These are phyloP conservation scores for Poecilia latipinna DNA, from an alignment of 2,113 vertebrate genomes.

Conservation along the genomic window DNA sequence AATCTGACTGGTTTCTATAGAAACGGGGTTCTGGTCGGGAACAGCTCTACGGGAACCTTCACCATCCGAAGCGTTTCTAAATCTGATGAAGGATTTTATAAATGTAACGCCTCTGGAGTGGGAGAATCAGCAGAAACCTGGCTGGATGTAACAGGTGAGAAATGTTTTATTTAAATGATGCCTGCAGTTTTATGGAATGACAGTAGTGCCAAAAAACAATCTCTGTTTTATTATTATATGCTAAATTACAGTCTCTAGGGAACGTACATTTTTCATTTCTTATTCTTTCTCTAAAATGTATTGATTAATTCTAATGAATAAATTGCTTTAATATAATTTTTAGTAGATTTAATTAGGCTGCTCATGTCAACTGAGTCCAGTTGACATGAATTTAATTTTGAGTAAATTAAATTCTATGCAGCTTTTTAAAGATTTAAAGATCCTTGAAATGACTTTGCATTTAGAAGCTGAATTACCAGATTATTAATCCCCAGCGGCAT, in stretches of 20 bases:
- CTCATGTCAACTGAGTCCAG: not conserved
- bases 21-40: accelerated
- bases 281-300: too few relatives aligned
- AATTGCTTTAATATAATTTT: too few relatives aligned
- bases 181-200: not conserved
- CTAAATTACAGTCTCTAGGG: too few relatives aligned
- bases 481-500: not conserved
- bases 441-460: too few relatives aligned
- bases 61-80: not conserved
- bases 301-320: too few relatives aligned
- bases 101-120: slow-evolving; percentile 2
- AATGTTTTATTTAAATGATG: not conserved
- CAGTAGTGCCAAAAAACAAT: not conserved
- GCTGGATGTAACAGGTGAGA: slow-evolving; percentile 43
- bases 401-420: not conserved
- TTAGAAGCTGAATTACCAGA: not conserved
- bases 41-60: not conserved
- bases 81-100: slow-evolving; percentile 29
- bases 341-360: not conserved
- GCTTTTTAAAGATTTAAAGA: not conserved
- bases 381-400: not conserved
- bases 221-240: not conserved
- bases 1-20: slow-evolving; percentile 14
- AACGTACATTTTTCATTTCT: too few relatives aligned
- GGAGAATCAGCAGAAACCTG: not conserved